phyloP scores from a whole-genome alignment of 64 coral and sea anemone genomes.

The Orbicella faveolata region DNA sequence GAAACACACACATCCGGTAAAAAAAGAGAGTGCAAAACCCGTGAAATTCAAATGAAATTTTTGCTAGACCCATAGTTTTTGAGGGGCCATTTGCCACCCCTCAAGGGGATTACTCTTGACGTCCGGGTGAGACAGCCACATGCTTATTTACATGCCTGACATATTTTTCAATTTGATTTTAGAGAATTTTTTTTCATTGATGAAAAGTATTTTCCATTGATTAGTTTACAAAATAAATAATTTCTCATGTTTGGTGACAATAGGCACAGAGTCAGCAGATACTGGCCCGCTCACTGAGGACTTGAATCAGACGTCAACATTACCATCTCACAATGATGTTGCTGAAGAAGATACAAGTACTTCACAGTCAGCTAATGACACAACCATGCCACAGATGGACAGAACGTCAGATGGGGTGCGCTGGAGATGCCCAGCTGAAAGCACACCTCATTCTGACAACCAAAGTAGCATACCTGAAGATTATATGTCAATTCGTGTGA shows the following conservation, averaged over 20 bases:
- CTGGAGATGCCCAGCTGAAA: neutral
- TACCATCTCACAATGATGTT: neutral
- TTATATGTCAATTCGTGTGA: constrained; percentile 60
- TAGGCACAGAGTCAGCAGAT: neutral
- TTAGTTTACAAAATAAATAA: too few relatives aligned
- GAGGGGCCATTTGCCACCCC: too few relatives aligned
- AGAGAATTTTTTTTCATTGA: too few relatives aligned
- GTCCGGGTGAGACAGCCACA: too few relatives aligned
- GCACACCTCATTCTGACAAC: neutral
- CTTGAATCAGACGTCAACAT: neutral
- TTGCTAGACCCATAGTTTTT: too few relatives aligned
- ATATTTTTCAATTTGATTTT: too few relatives aligned
- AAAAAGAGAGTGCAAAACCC: too few relatives aligned
- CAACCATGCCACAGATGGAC: neutral
- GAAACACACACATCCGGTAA: too few relatives aligned
- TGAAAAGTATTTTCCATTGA: too few relatives aligned
- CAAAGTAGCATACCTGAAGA: neutral
- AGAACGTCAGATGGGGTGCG: neutral
- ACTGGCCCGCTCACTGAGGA: neutral
- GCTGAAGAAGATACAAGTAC: neutral
- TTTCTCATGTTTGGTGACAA: neutral
- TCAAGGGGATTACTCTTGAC: too few relatives aligned
- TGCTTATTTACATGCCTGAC: too few relatives aligned
- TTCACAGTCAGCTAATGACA: neutral
- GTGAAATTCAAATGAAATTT: too few relatives aligned